Evolutionary conservation across 2,797 vertebrate species (phyloP).

Genomic region (Rhynchonycteris naso): DNA sequence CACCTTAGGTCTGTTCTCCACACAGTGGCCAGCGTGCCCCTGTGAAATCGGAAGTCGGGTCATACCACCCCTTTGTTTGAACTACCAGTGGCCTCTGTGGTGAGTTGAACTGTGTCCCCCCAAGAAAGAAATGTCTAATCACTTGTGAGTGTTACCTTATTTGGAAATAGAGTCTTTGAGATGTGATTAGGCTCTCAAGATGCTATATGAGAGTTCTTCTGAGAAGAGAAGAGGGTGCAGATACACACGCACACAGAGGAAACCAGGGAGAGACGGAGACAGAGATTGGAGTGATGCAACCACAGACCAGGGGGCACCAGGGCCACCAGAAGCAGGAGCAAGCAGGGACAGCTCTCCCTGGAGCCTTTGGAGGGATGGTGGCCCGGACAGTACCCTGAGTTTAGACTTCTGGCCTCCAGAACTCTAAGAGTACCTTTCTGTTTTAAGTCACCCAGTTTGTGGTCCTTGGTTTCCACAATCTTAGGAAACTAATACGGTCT

Average conservation of each 20-base stretch:
- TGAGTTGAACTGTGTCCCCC: not conserved
- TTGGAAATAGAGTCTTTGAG: not conserved
- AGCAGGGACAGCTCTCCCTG: too few species aligned
- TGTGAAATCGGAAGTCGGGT: fast-evolving
- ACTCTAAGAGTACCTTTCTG: too few species aligned
- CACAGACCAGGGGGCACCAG: not conserved
- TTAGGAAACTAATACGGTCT: not conserved
- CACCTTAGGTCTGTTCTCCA: not conserved
- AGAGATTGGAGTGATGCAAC: not conserved
- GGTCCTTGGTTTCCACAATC: not conserved
- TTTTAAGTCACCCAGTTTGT: not conserved
- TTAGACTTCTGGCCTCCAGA: too few species aligned
- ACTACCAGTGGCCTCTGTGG: not conserved
- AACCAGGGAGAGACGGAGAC: too few species aligned
- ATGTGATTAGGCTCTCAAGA: not conserved
- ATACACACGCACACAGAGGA: not conserved
- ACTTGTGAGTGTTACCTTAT: not conserved
- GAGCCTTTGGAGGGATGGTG: not conserved
- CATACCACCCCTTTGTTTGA: not conserved
- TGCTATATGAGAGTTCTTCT: not conserved
- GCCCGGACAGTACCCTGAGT: too few species aligned
- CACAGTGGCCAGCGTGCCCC: fast-evolving
- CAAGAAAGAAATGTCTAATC: not conserved
- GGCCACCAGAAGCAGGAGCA: not conserved
- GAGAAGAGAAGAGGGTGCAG: not conserved